Evolutionary conservation across 2,888 invertebrate species (phyloP), one percentile per base, ranked within the genome.

Genomic region (Nomada fucata): DNA sequence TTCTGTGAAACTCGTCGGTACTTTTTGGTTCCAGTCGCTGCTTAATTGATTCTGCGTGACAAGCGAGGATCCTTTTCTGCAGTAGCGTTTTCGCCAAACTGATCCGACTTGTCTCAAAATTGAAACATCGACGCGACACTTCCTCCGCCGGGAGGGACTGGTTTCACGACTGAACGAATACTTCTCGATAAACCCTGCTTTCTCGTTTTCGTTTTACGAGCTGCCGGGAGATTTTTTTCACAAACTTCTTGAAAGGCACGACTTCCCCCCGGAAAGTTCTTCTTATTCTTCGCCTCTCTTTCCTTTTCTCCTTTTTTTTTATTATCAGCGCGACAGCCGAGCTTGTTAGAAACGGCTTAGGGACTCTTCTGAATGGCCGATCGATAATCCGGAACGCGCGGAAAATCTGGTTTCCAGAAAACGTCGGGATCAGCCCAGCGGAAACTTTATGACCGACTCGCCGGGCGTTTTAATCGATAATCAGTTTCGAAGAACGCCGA

Each of bases 331-430:
- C 50, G 42, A 47, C 44, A 52, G 53, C 47, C 72, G 59, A 68
- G 44, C 80, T 82, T 80, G 80, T 81, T 81, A 80, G 69, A 71
- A 68, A 71, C 71, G 71, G 68, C 71, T 80, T 80, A 72, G 67
- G 80, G 80, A 76, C 72, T 72, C 69, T 64, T 60, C 26, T 20
- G 71, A 82, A 68, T n/a, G 55, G 42, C 20, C 68, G 80, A 80
- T 76, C 82, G 80, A 82, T 82, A 75, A 76, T 70, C 61, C 68
- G 42, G 76, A 82, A 82, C 69, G 59, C 59, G 81, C 68, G 65
- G 64, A 72, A 76, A 76, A 76, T 79, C 79, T 79, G 74, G 79
- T 70, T 70, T 59, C 47, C 65, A 50, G 65, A 69, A 69, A 64
- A 73, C 74, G 79, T 79, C 53, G 63, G 9, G 47, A 42, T 50